Evolutionary conservation across 64 coral and sea anemone species (phyloP).

Genomic region (Acropora yongei): DNA sequence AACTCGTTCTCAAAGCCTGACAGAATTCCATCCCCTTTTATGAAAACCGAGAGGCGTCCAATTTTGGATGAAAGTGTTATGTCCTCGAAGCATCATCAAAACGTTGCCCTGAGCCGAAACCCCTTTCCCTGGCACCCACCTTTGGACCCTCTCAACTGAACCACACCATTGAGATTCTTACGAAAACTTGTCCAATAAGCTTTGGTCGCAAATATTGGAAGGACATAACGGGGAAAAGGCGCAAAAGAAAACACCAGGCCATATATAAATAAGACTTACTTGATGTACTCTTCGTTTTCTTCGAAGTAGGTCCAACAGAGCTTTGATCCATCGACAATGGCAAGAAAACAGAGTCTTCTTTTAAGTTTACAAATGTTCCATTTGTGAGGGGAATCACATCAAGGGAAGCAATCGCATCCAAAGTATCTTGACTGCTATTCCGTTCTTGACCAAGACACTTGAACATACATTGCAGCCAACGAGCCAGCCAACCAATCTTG

Average conservation of each 20-base stretch:
- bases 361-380: constrained; percentile 64
- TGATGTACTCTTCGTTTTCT: constrained; percentile 63
- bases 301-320: constrained; percentile 18
- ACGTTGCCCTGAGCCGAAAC: too few species aligned
- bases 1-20: too few species aligned
- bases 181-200: too few species aligned
- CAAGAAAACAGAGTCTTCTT: constrained; percentile 73
- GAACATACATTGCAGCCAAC: constrained; percentile 86
- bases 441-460: constrained; percentile 86
- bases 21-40: too few species aligned
- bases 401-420: constrained; percentile 70
- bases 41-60: too few species aligned
- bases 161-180: too few species aligned
- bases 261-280: constrained; percentile 25
- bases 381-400: constrained; percentile 68
- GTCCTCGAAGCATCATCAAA: too few species aligned
- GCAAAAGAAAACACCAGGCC: background rate
- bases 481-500: constrained; percentile 69
- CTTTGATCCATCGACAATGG: constrained; percentile 68
- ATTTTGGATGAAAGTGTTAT: too few species aligned
- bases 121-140: too few species aligned
- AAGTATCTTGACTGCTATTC: constrained; percentile 70
- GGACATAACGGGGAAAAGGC: too few species aligned
- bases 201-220: too few species aligned
- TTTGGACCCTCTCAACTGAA: too few species aligned